A percentile compares a stretch with the other conserved stretches of the same genome.
Conservation (phyloP, 2,888 invertebrate genomes). For the Hirtodrosophila duncani region DNA sequence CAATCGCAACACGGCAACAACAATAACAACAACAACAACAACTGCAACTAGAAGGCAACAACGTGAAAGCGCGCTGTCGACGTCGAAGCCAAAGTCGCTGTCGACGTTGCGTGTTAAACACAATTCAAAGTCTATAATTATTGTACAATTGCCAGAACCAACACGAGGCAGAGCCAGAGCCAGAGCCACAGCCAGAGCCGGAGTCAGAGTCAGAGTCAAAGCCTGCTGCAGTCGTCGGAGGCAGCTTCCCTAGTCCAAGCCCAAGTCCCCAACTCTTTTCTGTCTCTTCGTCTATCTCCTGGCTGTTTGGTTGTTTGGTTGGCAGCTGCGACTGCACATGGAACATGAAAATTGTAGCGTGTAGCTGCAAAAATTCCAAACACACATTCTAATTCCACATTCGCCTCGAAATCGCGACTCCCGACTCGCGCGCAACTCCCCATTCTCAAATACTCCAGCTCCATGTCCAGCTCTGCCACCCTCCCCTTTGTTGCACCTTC, state of each 20-base stretch:
- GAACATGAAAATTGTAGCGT: conserved; percentile 69
- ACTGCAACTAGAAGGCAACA: conserved; percentile 32
- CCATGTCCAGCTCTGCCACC: too few relatives aligned
- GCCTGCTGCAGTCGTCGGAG: conserved; percentile 18
- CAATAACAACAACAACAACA: conserved; percentile 21
- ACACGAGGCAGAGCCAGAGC: conserved; percentile 47
- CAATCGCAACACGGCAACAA: conserved; percentile 45
- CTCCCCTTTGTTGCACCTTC: neutral
- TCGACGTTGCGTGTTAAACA: conserved; percentile 76
- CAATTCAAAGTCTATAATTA: conserved; percentile 77
- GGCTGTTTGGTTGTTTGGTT: conserved; percentile 10
- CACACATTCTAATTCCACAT: conserved; percentile 75
- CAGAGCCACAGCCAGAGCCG: conserved; percentile 31
- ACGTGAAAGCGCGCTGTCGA: conserved; percentile 61
- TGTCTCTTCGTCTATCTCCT: too few relatives aligned
- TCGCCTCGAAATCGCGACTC: conserved; percentile 35
- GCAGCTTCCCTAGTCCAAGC: too few relatives aligned
- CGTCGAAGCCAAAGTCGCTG: conserved; percentile 29
- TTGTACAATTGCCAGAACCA: conserved; percentile 73
- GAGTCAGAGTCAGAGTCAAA: conserved; percentile 6
- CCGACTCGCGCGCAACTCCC: too few relatives aligned
- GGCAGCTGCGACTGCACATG: conserved; percentile 52
- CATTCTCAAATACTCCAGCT: too few relatives aligned
- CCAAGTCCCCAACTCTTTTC: too few relatives aligned
- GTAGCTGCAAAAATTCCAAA: conserved; percentile 60